phyloP scores from a whole-genome alignment of 2,888 invertebrate genomes.

The Amphipoea oculea region DNA sequence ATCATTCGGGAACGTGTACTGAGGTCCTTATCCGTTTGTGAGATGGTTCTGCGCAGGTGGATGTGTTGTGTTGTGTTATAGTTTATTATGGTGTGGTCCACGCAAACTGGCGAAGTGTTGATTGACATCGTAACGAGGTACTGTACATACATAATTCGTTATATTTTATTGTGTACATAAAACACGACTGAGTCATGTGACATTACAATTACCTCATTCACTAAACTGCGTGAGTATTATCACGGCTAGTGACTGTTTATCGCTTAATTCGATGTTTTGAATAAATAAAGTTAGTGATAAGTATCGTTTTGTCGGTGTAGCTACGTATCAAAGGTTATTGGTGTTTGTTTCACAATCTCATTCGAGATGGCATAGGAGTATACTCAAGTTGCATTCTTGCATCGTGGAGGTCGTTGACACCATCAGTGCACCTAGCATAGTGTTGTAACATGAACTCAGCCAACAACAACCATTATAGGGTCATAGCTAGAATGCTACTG shows the following conservation, averaged over 20 bases:
- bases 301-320: slow-evolving; percentile 55
- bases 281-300: slow-evolving; percentile 61
- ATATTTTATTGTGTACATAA: slow-evolving; percentile 67
- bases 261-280: slow-evolving; percentile 62
- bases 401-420: slow-evolving; percentile 64
- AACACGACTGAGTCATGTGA: slow-evolving; percentile 72
- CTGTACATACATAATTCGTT: slow-evolving; percentile 68
- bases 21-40: slow-evolving; percentile 87
- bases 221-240: slow-evolving; percentile 67
- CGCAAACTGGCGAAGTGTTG: slow-evolving; percentile 88
- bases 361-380: slow-evolving; percentile 39
- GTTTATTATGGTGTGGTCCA: slow-evolving; percentile 90
- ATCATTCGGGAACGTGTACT: slow-evolving; percentile 88
- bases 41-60: slow-evolving; percentile 87
- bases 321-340: slow-evolving; percentile 63
- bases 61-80: slow-evolving; percentile 83
- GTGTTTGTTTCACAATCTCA: slow-evolving; percentile 57
- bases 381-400: slow-evolving; percentile 49
- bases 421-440: slow-evolving; percentile 29
- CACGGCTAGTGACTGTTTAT: slow-evolving; percentile 64
- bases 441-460: slow-evolving; percentile 34
- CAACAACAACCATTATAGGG: background rate
- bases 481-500: slow-evolving; percentile 8
- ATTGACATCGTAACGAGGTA: slow-evolving; percentile 89
- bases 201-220: slow-evolving; percentile 71